Base-by-base conservation (phyloP, 2,888 invertebrate species). In the Yponomeuta malinellus region DNA sequence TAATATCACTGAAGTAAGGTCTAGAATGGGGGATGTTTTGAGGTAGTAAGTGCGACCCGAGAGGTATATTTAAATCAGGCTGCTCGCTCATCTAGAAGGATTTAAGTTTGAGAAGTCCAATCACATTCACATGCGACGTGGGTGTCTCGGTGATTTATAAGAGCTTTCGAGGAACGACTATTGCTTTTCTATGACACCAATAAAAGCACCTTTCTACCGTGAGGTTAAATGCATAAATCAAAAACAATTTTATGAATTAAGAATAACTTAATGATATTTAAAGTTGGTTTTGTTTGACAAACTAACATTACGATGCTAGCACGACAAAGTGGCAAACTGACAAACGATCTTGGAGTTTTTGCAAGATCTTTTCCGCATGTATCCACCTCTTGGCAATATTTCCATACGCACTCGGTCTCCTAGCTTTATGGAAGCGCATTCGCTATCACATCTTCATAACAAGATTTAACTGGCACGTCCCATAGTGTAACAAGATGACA, bases 71-170 rank as follows among this genome's bases (percentile, higher is more conserved):
- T 52, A 68, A 52, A 68, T 68, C n/a, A 67, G 37, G 48, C 31
- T 63, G 63, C 63, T 70, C 70, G 43, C 65, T 65, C 70, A 48
- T 65, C 70, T 65, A n/a, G 63, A 43, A 70, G 65, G 70, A 70
- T 70, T 63, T 64, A 31, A 23, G 74, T 74, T 76, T 73, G 73
- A 72, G 71, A 71, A 74, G 73, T 76, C 70, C 70, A 70, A 70
- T 70, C 70, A 70, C 79, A 80, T 77, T 78, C 78, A 75, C 77
- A 75, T 79, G 77, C 88, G 80, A 83, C 86, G 87, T 87, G 90
- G 89, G 90, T 89, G 91, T 89, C 85, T 86, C 71, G 67, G 74
- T 84, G 88, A 88, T 88, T 89, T 88, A 89, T 83, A 79, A 79
- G 80, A 74, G 73, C 74, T 75, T 77, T 80, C 77, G 76, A 71